A percentile compares a stretch with the other conserved stretches of the same genome.
Evolutionary conservation across 2,797 vertebrate species (phyloP).

Genomic region (Anabacerthia variegaticeps): DNA sequence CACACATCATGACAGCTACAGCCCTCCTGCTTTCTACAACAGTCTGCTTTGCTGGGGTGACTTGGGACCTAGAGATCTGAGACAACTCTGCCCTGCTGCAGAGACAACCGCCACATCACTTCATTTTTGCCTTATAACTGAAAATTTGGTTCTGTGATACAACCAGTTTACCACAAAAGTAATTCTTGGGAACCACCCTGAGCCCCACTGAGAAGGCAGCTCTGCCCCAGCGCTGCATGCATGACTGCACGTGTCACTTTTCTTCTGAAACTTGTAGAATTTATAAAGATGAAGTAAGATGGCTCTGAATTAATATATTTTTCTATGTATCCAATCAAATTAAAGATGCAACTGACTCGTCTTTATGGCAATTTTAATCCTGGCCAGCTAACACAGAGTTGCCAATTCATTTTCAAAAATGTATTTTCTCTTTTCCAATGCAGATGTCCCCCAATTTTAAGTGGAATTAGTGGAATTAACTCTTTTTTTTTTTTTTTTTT

Average conservation of each 20-base stretch:
- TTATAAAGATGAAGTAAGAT: not conserved
- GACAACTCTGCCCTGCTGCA: not conserved
- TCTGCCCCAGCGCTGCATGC: rapidly evolving
- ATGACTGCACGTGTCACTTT: not conserved
- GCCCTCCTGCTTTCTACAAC: not conserved
- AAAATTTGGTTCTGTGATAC: not conserved
- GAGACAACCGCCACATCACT: not conserved
- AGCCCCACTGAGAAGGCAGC: not conserved
- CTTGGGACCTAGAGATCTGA: not conserved
- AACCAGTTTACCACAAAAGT: not conserved
- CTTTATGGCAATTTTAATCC: not conserved
- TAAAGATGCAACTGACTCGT: not conserved
- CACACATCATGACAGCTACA: not conserved
- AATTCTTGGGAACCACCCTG: rapidly evolving
- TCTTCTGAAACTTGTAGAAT: not conserved
- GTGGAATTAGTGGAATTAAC: not conserved
- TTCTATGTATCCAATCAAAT: not conserved
- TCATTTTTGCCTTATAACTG: not conserved
- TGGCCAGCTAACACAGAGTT: not conserved
- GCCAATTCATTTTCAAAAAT: not conserved
- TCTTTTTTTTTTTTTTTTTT: not conserved
- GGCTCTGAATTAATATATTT: not conserved
- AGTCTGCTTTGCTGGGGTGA: not conserved
- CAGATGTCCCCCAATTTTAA: not conserved
- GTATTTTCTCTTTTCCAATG: not conserved